Evolutionary conservation across 2,113 vertebrate species (phyloP).

Genomic region (Tenebrosternarchus preto): DNA sequence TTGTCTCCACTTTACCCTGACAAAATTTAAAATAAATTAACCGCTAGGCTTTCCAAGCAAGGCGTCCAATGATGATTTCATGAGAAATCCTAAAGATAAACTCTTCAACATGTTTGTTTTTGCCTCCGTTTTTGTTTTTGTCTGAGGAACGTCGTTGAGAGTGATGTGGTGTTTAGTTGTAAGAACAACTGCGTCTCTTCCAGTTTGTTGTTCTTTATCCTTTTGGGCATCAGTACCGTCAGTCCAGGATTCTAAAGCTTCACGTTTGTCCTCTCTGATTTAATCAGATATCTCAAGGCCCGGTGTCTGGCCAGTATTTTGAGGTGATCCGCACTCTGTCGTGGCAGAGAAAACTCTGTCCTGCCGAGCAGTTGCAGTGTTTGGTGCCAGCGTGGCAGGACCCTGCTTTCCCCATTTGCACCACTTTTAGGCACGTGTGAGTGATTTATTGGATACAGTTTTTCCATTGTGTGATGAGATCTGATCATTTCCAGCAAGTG

Average conservation of each 20-base stretch:
- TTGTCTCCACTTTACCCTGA: too few species aligned
- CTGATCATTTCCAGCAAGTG: background rate
- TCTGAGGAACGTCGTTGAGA: background rate
- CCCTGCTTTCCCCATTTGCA: background rate
- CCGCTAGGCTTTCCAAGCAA: too few species aligned
- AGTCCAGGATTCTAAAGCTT: background rate
- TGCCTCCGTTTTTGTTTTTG: background rate
- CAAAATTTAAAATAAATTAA: too few species aligned
- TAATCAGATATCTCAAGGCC: background rate
- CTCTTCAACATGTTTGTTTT: background rate
- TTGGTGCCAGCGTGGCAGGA: background rate
- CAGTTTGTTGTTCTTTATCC: too few species aligned
- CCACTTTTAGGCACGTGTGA: background rate
- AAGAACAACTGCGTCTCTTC: background rate
- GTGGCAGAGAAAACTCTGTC: background rate
- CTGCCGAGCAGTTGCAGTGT: background rate
- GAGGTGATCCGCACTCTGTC: background rate
- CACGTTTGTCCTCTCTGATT: background rate
- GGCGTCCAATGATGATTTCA: too few species aligned
- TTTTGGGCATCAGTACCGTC: background rate
- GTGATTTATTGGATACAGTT: conserved; percentile 10
- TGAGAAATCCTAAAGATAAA: too few species aligned
- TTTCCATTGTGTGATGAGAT: conserved; percentile 5
- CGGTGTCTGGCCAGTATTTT: background rate
- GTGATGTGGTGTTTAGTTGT: background rate